A percentile compares a stretch with the other conserved stretches of the same genome.
These are phyloP conservation scores for Tribolium castaneum DNA, from an alignment of 1,140 invertebrate genomes.

Conservation along the genomic window DNA sequence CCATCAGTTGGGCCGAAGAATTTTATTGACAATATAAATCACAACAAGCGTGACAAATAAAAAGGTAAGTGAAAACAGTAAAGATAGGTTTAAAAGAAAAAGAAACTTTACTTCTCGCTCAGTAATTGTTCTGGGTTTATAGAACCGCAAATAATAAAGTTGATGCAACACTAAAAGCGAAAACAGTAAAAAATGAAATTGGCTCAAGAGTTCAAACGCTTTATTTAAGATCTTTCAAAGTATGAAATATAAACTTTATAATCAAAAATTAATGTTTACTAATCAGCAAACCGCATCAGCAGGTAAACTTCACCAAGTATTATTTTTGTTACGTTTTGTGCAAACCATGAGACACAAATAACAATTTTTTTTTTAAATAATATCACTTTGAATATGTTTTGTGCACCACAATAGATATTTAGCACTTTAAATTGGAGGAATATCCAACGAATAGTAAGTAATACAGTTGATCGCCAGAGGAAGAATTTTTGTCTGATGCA, in stretches of 20 bases:
- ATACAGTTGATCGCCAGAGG: too few species aligned
- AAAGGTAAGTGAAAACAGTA: background rate
- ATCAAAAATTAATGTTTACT: background rate
- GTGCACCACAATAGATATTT: too few species aligned
- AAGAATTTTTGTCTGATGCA: too few species aligned
- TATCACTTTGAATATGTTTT: too few species aligned
- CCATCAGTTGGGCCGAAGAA: background rate
- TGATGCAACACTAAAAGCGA: background rate
- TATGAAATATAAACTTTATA: background rate
- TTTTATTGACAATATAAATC: background rate
- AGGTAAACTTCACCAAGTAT: background rate
- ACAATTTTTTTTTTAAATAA: too few species aligned
- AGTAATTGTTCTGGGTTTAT: background rate
- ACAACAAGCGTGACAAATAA: background rate
- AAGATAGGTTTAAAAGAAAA: background rate
- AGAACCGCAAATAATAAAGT: background rate
- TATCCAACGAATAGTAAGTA: too few species aligned
- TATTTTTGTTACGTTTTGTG: too few species aligned
- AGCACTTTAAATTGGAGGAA: too few species aligned
- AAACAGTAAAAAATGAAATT: background rate
- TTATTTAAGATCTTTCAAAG: background rate
- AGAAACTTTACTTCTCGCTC: background rate
- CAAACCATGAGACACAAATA: too few species aligned
- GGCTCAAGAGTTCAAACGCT: background rate
- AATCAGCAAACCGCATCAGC: background rate